Evolutionary conservation across 2,797 vertebrate species (phyloP), one percentile per base, ranked within the genome.

Genomic region (Kryptopterus vitreolus): DNA sequence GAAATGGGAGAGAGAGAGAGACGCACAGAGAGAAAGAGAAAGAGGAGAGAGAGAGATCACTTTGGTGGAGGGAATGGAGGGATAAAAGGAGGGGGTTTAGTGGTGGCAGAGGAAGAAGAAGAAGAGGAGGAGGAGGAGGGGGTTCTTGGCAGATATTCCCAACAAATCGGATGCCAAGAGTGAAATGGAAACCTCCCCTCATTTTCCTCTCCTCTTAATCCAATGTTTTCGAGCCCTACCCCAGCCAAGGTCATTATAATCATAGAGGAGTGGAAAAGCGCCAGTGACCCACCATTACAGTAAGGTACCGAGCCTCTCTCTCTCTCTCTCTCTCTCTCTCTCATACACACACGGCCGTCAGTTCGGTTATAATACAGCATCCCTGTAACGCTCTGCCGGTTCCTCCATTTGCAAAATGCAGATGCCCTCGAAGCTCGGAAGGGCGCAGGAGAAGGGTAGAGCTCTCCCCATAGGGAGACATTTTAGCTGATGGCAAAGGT

Each of bases 231-330:
- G 91, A 91, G 92, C 92, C 92, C 92, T 87, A 87, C 91, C 88
- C 91, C 89, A 88, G 91, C 91, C 93, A 94, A 95, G 92, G 93
- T 94, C 92, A 92, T 94, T 93, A 94, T 93, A 94, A 94, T 93
- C 93, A 94, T 92, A 92, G 91, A 91, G 81, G 89, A 91, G 93
- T 94, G 92, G 91, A 94, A 90, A 87, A 88, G 87, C 90, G 91
- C 92, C 92, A 93, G 92, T 91, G 89, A 94, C 92, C 91, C 89
- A 78, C 92, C 91, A 93, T 92, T 93, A 92, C 90, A 74, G 87
- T 87, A 87, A 93, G 92, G 91, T 92, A 89, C 87, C 85, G 85
- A 92, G 91, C 31, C 29, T 89, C 90, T 87, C 46, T 57, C 88
- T 86, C 88, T 85, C 81, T 58, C 81, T 61, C 59, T n/a, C 66